Base-by-base conservation (phyloP, 2,888 invertebrate genomes). In the Hirtodrosophila trivittata region DNA sequence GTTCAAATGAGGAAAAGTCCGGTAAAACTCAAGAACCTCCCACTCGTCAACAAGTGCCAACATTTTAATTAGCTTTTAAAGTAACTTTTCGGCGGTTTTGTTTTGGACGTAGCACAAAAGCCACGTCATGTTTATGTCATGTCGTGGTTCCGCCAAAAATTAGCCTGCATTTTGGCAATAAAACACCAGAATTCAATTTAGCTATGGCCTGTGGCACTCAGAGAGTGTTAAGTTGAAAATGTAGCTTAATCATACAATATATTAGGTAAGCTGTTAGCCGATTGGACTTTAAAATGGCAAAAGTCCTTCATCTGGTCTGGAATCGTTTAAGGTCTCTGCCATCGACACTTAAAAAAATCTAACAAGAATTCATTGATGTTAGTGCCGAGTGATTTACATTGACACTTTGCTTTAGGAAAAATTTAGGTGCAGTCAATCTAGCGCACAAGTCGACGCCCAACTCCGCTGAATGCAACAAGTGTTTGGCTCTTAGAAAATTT, bases 401-500 rank as follows among this genome's bases (percentile, higher is more conserved):
- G 57, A 54, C 63, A 51, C 42, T 50, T 54, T 6, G 49, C 52
- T 39, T 16, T 35, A 9, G 54, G 33, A 8, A 13, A 28, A 32
- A 47, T 54, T 46, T 50, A 45, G 5, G 49, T 37, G 46, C 33
- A 41, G 46, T 43, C 30, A 45, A 49, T 35, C 13, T 12, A 30
- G 12, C 25, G 18, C 21, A 1, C 30, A 21, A 33, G 13, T 43
- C 1, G 9, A 16, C 9, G 33, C 33, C 14, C 25, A 12, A 12
- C n/a, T 14, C 6, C n/a, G 10, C 3, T 5, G 51, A 51, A 59
- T 60, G 86, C 81, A 81, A 81, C 81, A 81, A 81, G 81, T 81
- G 86, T 42, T 72, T 83, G 47, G 63, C 62, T 57, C 57, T 58
- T 30, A 49, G 65, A 57, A 77, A 84, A 82, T 82, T 82, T 82